phyloP scores from a whole-genome alignment of 2,888 invertebrate species.

The Andrena marginata region DNA sequence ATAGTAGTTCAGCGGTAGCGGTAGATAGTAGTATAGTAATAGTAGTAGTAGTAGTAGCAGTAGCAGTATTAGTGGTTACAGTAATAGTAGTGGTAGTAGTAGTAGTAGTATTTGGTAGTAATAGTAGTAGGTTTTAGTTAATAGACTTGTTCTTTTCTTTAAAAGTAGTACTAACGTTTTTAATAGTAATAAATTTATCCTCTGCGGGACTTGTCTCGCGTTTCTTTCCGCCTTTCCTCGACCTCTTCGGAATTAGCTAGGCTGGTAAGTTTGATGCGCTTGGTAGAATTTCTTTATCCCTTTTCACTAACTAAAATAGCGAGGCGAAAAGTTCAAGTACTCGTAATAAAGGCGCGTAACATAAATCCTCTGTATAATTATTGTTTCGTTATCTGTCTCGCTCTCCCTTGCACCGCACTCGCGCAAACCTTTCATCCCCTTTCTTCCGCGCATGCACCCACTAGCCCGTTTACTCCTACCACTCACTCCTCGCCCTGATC shows the following conservation, averaged over 20 bases:
- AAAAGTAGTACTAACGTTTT: constrained; percentile 60
- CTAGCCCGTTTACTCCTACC: neutral
- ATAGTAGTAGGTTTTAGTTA: constrained; percentile 44
- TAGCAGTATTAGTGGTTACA: constrained; percentile 19
- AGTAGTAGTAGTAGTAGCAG: constrained; percentile 35
- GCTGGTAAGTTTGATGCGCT: constrained; percentile 73
- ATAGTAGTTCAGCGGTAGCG: constrained; percentile 37
- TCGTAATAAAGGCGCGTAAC: constrained; percentile 77
- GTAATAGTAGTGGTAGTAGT: constrained; percentile 24
- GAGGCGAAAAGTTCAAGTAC: constrained; percentile 78
- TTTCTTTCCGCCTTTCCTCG: constrained; percentile 27
- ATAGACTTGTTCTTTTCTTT: constrained; percentile 45
- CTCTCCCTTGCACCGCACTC: constrained; percentile 22
- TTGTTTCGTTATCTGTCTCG: constrained; percentile 53
- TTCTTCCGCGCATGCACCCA: neutral
- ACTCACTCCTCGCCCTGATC: neutral
- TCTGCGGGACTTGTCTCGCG: constrained; percentile 58
- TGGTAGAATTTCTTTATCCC: constrained; percentile 45
- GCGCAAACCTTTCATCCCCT: neutral
- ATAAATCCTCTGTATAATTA: constrained; percentile 70
- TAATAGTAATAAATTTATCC: constrained; percentile 72
- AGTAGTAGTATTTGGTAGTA: constrained; percentile 50
- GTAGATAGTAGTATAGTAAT: constrained; percentile 44
- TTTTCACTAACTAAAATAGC: constrained; percentile 76
- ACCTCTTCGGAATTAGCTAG: constrained; percentile 67